phyloP scores from a whole-genome alignment of 2,888 invertebrate genomes.

The Conistra vaccinii region DNA sequence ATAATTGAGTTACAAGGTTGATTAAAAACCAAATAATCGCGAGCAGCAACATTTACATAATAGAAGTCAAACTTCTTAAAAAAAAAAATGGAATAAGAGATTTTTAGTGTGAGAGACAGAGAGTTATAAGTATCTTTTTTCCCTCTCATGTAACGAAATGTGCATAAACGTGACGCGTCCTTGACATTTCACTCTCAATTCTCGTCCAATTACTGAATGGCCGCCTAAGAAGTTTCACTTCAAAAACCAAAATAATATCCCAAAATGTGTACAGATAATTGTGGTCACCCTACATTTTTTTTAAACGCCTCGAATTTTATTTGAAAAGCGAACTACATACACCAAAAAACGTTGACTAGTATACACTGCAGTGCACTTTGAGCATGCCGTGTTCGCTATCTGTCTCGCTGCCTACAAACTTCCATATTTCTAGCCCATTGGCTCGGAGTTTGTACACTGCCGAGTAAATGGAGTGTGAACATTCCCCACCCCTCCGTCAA shows the following conservation, averaged over 20 bases:
- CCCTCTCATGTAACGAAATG: too few species aligned
- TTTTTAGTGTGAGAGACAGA: background rate
- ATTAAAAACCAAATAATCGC: background rate
- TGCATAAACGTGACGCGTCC: too few species aligned
- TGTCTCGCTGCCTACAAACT: slow-evolving; percentile 61
- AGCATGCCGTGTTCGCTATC: slow-evolving; percentile 43
- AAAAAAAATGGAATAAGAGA: background rate
- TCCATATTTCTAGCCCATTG: slow-evolving; percentile 74
- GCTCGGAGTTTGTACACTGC: slow-evolving; percentile 66
- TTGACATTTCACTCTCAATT: too few species aligned
- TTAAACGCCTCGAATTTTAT: background rate
- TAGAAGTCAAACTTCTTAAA: too few species aligned
- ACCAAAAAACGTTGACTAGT: background rate
- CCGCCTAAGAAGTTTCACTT: background rate
- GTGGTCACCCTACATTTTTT: background rate
- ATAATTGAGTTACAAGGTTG: background rate
- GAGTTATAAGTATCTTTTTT: too few species aligned
- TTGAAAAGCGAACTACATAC: slow-evolving; percentile 7
- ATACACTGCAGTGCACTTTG: slow-evolving; percentile 55
- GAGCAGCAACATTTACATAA: too few species aligned
- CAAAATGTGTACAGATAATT: background rate
- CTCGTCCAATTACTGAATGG: too few species aligned
- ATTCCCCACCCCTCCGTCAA: slow-evolving; percentile 53
- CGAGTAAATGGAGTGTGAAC: slow-evolving; percentile 75
- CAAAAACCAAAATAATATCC: background rate